A percentile compares a stretch with the other conserved stretches of the same genome.
These are phyloP conservation scores for Wiebesia pumilae DNA, from an alignment of 1,140 invertebrate species.

Conservation along the genomic window DNA sequence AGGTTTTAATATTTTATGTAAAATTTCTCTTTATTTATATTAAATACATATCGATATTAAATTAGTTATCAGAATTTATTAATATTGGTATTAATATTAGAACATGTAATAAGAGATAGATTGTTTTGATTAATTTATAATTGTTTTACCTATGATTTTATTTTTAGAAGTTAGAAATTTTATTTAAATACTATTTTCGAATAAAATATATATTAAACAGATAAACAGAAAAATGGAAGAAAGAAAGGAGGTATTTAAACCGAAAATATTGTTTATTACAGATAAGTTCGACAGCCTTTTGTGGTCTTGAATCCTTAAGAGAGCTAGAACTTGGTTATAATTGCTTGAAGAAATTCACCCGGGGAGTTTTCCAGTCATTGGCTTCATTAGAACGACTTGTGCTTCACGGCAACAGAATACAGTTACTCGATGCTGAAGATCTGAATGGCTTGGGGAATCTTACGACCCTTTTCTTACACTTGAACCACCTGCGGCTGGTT, in stretches of 20 bases:
- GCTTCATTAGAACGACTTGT: conserved; percentile 76
- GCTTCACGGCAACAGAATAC: conserved; percentile 78
- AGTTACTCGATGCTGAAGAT: conserved; percentile 73
- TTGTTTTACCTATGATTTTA: too few relatives aligned
- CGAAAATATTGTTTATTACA: conserved; percentile 9
- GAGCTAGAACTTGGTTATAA: conserved; percentile 79
- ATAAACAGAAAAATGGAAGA: background rate
- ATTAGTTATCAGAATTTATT: too few relatives aligned
- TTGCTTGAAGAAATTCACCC: conserved; percentile 73
- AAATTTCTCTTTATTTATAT: too few relatives aligned
- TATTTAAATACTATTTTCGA: too few relatives aligned
- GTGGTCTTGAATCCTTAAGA: conserved; percentile 73
- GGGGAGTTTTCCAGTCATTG: conserved; percentile 73
- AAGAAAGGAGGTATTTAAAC: background rate
- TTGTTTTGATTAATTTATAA: too few relatives aligned
- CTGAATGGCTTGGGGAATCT: conserved; percentile 77
- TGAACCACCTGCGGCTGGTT: conserved; percentile 77
- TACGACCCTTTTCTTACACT: conserved; percentile 78
- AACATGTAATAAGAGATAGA: too few relatives aligned
- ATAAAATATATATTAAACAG: too few relatives aligned
- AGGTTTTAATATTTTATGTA: background rate
- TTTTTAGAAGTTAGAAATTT: too few relatives aligned
- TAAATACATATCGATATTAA: too few relatives aligned
- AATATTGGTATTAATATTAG: too few relatives aligned
- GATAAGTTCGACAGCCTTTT: conserved; percentile 71